phyloP scores from a whole-genome alignment of 2,113 vertebrate genomes.

The Apus apus region DNA sequence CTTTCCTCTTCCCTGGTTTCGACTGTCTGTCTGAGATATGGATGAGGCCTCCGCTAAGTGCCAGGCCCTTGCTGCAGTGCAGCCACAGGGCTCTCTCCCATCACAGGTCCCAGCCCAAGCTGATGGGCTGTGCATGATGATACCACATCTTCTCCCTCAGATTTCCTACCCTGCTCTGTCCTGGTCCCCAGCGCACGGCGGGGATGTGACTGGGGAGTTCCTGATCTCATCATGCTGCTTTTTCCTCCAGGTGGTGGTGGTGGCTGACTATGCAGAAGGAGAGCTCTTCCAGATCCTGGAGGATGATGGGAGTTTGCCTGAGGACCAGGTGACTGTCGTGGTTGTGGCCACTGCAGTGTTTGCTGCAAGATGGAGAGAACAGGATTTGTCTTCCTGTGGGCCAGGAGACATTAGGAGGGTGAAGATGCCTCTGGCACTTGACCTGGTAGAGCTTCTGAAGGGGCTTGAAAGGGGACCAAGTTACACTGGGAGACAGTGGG shows the following conservation, averaged over 20 bases:
- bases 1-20: neutral
- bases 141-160: neutral
- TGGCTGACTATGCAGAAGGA: slow-evolving; percentile 95
- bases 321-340: slow-evolving; percentile 82
- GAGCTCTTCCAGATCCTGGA: slow-evolving; percentile 95
- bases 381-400: neutral
- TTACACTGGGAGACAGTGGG: neutral
- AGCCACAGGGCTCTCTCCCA: neutral
- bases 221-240: neutral
- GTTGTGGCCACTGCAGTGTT: neutral
- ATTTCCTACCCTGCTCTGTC: neutral
- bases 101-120: neutral
- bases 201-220: neutral
- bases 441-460: neutral
- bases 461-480: neutral
- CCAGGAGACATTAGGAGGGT: neutral
- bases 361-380: neutral
- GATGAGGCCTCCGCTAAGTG: neutral
- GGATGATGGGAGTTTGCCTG: slow-evolving; percentile 90
- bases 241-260: slow-evolving; percentile 88
- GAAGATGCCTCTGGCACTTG: neutral
- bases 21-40: neutral
- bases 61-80: neutral
- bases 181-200: neutral
- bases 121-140: neutral